Base-by-base conservation (phyloP, 1,140 invertebrate genomes). In the Ceratina australensis region DNA sequence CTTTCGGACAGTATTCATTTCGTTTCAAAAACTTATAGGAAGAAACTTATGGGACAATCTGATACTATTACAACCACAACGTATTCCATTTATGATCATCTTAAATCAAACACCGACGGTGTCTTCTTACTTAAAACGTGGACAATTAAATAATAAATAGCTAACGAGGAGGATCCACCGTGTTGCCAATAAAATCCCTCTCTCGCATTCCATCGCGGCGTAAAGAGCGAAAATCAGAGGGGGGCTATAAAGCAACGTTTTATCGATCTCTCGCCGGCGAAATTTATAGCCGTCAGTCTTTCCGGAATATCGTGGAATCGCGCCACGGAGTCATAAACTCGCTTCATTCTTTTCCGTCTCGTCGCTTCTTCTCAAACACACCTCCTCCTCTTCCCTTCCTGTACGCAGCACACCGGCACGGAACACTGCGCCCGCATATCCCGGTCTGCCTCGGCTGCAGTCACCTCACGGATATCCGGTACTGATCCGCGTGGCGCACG, bases 401-500 rank as follows among this genome's bases (percentile, higher is more conserved):
- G 61, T 42, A 50, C 47, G 64, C 57, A n/a, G 24, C 12, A 22
- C 1, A 33, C 59, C 12, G n/a, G 10, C 16, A 54, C 4, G 16
- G 57, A 78, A 91, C 85, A 89, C 85, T 83, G 81, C 78, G 84
- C 89, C 90, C 90, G 89, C 89, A 90, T 87, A 79, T 89, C 83
- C 84, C 83, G 33, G 33, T n/a, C 33, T 42, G 79, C 78, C 73
- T 74, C 78, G 72, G 59, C 57, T 22, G 76, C 81, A 83, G 87
- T 89, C 88, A 85, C 85, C 86, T 90, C 88, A 87, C 90, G 90
- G 90, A 91, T 91, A 91, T 91, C 90, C 90, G 90, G 90, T 87
- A 86, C 79, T 67, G 81, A 87, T 86, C 67, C 56, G 74, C 42
- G 26, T 71, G 50, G 52, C 33, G 42, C 54, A 71, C 69, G 72